These are phyloP conservation scores for Thera obeliscata DNA, from an alignment of 2,888 invertebrate genomes.

Conservation along the genomic window DNA sequence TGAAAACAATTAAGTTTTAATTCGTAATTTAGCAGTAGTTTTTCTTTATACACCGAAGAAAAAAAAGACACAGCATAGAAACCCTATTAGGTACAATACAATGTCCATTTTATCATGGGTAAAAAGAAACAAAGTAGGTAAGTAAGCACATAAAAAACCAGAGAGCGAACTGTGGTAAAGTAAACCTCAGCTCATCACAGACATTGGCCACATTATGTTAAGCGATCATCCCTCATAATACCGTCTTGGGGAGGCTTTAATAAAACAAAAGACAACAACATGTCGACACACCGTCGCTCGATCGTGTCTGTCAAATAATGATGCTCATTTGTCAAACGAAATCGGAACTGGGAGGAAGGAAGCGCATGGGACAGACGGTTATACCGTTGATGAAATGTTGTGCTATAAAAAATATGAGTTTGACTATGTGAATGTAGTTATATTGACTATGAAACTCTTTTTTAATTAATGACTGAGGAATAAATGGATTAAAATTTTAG, in stretches of 20 bases:
- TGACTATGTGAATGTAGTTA: background rate
- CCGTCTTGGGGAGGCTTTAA: conserved; percentile 70
- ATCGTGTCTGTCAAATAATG: conserved; percentile 82
- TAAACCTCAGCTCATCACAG: conserved; percentile 52
- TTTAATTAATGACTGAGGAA: too few relatives aligned
- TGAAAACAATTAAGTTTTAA: too few relatives aligned
- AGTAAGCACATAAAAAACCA: conserved; percentile 12
- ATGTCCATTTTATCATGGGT: background rate
- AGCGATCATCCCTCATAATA: conserved; percentile 64
- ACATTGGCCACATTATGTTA: conserved; percentile 53
- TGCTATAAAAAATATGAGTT: conserved; percentile 1
- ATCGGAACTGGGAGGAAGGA: conserved; percentile 54
- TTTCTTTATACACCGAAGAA: too few relatives aligned
- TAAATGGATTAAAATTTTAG: too few relatives aligned
- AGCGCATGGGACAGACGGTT: conserved; percentile 14
- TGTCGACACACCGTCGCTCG: conserved; percentile 68
- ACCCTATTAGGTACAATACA: background rate
- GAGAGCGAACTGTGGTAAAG: conserved; percentile 25
- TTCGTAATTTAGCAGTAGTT: too few relatives aligned
- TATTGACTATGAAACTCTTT: too few relatives aligned
- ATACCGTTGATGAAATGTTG: background rate
- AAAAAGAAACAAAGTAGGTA: background rate
- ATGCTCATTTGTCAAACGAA: conserved; percentile 81
- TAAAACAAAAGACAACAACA: conserved; percentile 82
- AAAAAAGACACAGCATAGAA: too few relatives aligned